Conservation (phyloP, 2,113 vertebrate species). For the human region GRCh38 chr14:58212501-58213000, state of each 20-base stretch:
- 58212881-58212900: neutral
- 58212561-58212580: slow-evolving; percentile 30
- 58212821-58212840: neutral
- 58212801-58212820: neutral
- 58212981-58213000: neutral
- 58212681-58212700: neutral
- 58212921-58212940: neutral
- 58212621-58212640: slow-evolving; percentile 25
- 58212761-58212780: neutral
- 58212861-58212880: neutral
- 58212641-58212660: neutral
- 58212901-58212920: neutral
- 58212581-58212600: neutral
- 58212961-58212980: neutral
- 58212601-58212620: neutral
- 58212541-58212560: slow-evolving; percentile 35
- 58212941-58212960: neutral
- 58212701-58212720: slow-evolving; percentile 15
- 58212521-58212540: slow-evolving; percentile 8
- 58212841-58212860: neutral
- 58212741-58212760: neutral
- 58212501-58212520: neutral
- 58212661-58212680: neutral
- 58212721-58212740: neutral
- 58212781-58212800: neutral